Evolutionary conservation across 2,888 invertebrate species (phyloP).

Genomic region (Caenorhabditis drosophilae): DNA sequence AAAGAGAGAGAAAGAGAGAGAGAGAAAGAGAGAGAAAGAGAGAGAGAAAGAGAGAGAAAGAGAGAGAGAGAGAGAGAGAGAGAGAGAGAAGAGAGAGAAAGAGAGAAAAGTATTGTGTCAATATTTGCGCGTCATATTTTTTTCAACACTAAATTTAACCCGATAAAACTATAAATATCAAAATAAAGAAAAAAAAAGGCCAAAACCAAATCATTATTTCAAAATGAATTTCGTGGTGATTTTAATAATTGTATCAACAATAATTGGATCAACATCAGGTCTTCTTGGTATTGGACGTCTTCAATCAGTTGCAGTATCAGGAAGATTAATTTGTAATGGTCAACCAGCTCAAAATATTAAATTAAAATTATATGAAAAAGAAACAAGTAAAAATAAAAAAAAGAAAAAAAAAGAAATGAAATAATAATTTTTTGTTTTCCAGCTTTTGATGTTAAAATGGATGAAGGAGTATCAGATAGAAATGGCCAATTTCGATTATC

Average conservation of each 20-base stretch:
- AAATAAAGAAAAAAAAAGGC: too few species aligned
- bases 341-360: constrained; percentile 42
- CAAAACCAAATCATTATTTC: too few species aligned
- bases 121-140: too few species aligned
- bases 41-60: too few species aligned
- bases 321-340: constrained; percentile 50
- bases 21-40: too few species aligned
- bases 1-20: too few species aligned
- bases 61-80: too few species aligned
- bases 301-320: constrained; percentile 50
- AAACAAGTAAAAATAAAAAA: constrained; percentile 35
- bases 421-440: constrained; percentile 7
- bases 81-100: too few species aligned
- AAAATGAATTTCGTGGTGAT: neutral
- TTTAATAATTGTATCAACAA: neutral
- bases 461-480: constrained; percentile 32
- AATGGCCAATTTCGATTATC: constrained; percentile 46
- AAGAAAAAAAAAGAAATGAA: neutral
- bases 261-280: neutral
- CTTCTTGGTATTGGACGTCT: constrained; percentile 48
- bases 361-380: constrained; percentile 52
- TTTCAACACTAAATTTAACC: too few species aligned
- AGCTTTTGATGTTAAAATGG: constrained; percentile 46
- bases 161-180: too few species aligned
- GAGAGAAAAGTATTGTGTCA: too few species aligned